A percentile compares a stretch with the other conserved stretches of the same genome.
Evolutionary conservation across 2,797 vertebrate species (phyloP).

Genomic region (Chiloscyllium punctatum): DNA sequence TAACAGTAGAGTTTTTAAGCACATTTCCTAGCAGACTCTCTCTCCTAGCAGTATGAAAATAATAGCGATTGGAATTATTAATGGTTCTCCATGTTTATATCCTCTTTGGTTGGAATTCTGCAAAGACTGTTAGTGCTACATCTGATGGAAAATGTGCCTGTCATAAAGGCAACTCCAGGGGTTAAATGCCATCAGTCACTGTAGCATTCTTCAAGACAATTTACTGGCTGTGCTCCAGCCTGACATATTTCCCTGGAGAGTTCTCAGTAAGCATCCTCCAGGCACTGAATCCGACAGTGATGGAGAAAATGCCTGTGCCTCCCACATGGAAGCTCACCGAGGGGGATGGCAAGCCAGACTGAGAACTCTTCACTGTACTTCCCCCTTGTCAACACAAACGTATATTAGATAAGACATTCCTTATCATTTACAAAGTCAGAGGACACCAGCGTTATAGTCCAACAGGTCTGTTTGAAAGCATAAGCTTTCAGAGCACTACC

Average conservation of each 20-base stretch:
- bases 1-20: not conserved
- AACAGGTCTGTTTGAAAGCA: too few relatives aligned
- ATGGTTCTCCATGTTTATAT: not conserved
- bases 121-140: not conserved
- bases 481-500: too few relatives aligned
- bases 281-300: not conserved
- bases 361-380: not conserved
- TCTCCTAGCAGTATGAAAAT: not conserved
- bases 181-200: not conserved
- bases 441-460: too few relatives aligned
- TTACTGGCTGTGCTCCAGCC: not conserved
- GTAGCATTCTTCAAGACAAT: not conserved
- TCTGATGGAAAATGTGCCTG: not conserved
- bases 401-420: not conserved
- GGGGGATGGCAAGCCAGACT: not conserved
- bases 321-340: not conserved
- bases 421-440: not conserved
- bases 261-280: too few relatives aligned
- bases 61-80: constrained; percentile 27
- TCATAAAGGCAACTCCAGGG: not conserved
- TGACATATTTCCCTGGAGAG: constrained; percentile 20
- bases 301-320: not conserved
- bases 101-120: not conserved
- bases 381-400: not conserved
- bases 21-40: too few relatives aligned